Evolutionary conservation across 2,888 invertebrate species (phyloP).

Genomic region (Acheta domesticus): DNA sequence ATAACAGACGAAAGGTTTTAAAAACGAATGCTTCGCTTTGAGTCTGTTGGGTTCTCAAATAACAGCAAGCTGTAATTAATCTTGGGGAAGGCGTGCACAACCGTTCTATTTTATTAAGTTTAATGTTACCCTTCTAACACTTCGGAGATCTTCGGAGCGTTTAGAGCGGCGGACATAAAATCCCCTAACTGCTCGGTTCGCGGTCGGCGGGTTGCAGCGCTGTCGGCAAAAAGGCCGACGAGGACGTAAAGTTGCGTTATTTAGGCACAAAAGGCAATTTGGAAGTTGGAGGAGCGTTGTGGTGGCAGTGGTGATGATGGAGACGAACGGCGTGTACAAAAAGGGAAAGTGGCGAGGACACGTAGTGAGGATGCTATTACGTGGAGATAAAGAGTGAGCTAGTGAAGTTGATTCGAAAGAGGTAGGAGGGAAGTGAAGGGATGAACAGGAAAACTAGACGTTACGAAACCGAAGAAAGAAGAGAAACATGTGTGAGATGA

Average conservation of each 20-base stretch:
- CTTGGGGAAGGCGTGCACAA: neutral
- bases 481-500: too few relatives aligned
- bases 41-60: neutral
- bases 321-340: too few relatives aligned
- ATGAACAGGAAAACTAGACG: too few relatives aligned
- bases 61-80: neutral
- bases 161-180: neutral
- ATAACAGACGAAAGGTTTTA: neutral
- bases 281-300: neutral
- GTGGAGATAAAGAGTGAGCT: too few relatives aligned
- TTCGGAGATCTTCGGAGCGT: neutral
- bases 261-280: neutral
- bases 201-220: too few relatives aligned
- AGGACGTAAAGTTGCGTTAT: neutral
- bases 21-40: neutral
- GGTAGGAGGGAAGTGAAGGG: too few relatives aligned
- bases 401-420: too few relatives aligned
- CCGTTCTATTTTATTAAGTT: conserved; percentile 3
- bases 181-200: neutral
- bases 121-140: conserved; percentile 5
- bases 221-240: neutral
- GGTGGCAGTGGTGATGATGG: too few relatives aligned
- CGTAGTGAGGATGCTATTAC: too few relatives aligned
- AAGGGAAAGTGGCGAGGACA: too few relatives aligned
- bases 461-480: too few relatives aligned